phyloP scores from a whole-genome alignment of 2,113 vertebrate species.

The Rhea americana region DNA sequence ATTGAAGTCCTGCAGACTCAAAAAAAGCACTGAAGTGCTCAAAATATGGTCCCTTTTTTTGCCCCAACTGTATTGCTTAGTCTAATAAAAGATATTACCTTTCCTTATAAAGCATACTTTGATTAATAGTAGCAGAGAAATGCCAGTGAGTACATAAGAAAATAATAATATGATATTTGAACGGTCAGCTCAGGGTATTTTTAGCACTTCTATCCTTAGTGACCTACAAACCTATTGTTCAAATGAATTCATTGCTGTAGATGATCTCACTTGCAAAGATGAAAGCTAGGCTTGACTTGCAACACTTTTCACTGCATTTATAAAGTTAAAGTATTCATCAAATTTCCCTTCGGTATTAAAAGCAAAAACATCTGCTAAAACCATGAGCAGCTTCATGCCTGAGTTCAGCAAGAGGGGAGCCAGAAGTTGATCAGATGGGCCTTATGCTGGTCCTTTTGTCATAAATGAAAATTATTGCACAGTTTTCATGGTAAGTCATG shows the following conservation, averaged over 20 bases:
- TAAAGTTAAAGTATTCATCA: constrained; percentile 31
- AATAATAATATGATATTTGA: background rate
- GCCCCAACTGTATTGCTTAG: background rate
- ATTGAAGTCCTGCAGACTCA: background rate
- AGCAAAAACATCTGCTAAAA: constrained; percentile 65
- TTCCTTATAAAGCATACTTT: background rate
- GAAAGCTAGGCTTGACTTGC: constrained; percentile 8
- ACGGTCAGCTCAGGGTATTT: background rate
- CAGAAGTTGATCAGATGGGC: constrained; percentile 38
- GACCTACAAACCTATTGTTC: constrained; percentile 16
- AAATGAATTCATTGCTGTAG: background rate
- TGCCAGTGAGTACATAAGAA: background rate
- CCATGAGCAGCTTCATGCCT: constrained; percentile 40
- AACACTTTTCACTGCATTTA: background rate
- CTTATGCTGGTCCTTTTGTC: constrained; percentile 31
- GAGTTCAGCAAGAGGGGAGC: constrained; percentile 51
- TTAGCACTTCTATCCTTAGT: background rate
- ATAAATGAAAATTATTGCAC: constrained; percentile 46
- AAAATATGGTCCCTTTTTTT: background rate
- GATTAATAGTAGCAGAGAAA: background rate
- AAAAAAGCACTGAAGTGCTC: background rate
- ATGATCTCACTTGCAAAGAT: background rate
- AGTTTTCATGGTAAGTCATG: constrained; percentile 34
- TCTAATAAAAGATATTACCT: background rate
- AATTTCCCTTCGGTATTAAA: constrained; percentile 55